Evolutionary conservation across 2,113 vertebrate species (phyloP).

Genomic region (Gymnarchus niloticus): DNA sequence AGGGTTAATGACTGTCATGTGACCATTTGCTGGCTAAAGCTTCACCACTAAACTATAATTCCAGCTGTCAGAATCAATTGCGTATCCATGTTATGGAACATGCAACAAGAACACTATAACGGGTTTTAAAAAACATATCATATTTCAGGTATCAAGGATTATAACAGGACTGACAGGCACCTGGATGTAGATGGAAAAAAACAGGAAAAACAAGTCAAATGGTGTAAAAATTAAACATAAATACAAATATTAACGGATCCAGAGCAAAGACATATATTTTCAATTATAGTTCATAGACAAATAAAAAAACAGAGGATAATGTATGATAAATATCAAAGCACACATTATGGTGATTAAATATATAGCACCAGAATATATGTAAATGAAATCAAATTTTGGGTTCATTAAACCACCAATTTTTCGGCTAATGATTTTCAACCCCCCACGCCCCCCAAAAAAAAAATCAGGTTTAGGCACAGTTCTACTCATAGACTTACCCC

Average conservation of each 20-base stretch:
- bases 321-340: constrained; percentile 48
- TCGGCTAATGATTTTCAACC: constrained; percentile 83
- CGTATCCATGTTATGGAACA: background rate
- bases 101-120: background rate
- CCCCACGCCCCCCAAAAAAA: constrained; percentile 53
- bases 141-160: background rate
- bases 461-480: constrained; percentile 75
- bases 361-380: constrained; percentile 65
- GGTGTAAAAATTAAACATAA: background rate
- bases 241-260: background rate
- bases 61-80: constrained; percentile 9
- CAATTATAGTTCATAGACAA: background rate
- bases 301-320: constrained; percentile 13
- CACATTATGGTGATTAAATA: constrained; percentile 47
- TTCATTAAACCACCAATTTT: constrained; percentile 82
- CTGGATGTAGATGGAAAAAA: background rate
- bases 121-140: background rate
- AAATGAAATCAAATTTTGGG: constrained; percentile 78
- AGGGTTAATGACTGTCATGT: background rate
- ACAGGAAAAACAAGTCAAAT: background rate
- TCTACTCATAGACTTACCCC: constrained; percentile 81
- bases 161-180: background rate
- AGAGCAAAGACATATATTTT: background rate
- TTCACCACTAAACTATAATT: constrained; percentile 5
- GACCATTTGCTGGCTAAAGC: background rate